Evolutionary conservation across 2,888 invertebrate species (phyloP).

Genomic region (Agonum fuliginosum): DNA sequence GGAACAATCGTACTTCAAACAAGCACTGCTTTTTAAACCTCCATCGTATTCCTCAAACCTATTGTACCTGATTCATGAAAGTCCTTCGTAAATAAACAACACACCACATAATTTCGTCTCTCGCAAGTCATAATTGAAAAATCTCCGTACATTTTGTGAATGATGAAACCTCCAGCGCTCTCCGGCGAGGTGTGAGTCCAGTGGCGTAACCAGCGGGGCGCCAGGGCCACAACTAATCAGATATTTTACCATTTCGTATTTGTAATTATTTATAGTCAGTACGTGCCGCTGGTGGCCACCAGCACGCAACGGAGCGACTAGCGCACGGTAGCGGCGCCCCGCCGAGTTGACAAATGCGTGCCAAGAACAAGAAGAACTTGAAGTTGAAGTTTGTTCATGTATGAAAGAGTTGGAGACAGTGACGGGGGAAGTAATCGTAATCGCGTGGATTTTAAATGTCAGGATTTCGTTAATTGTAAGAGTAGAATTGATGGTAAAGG

Average conservation of each 20-base stretch:
- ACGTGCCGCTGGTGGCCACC: conserved; percentile 59
- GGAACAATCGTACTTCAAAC: too few species aligned
- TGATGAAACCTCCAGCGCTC: conserved; percentile 4
- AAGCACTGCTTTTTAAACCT: too few species aligned
- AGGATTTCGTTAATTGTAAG: too few species aligned
- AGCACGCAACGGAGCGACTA: not conserved
- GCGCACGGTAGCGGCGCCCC: conserved; percentile 42
- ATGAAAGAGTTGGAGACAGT: not conserved
- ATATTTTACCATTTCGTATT: conserved; percentile 58
- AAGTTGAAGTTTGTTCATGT: not conserved
- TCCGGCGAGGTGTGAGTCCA: conserved; percentile 52
- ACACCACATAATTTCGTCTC: too few species aligned
- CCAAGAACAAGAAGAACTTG: too few species aligned
- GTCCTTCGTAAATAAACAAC: too few species aligned
- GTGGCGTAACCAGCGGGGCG: conserved; percentile 51
- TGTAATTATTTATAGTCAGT: conserved; percentile 57
- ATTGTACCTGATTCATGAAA: too few species aligned
- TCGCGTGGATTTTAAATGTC: too few species aligned
- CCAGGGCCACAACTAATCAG: conserved; percentile 50
- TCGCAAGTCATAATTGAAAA: conserved; percentile 37
- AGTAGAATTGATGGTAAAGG: too few species aligned
- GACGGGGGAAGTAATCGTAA: not conserved
- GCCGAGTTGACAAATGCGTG: conserved; percentile 58
- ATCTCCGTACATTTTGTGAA: conserved; percentile 17
- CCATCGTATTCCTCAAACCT: too few species aligned